Evolutionary conservation across 2,888 invertebrate genomes (phyloP), one percentile per base, ranked within the genome.

Genomic region (Cremastinae sp.): DNA sequence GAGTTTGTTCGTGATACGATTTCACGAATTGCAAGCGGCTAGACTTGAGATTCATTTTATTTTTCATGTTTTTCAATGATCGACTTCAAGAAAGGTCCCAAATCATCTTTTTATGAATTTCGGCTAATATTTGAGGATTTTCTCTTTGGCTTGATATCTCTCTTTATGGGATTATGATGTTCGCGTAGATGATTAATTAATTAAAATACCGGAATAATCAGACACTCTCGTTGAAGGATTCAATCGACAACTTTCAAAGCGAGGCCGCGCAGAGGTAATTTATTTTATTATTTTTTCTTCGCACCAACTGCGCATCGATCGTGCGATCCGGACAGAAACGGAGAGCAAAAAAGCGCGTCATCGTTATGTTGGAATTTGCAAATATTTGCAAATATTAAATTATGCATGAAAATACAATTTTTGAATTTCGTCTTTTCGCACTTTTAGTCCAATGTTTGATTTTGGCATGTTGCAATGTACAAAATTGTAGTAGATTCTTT

Each of bases 321-420:
- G 28, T 47, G 14, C 18, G n/a, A 55, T 37, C 35, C n/a, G 22
- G 39, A 53, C 10, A 51, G 53, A 53, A 43, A 51, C 43, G 53
- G 61, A 83, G 80, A 79, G 79, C 76, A 58, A 62, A 58, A 69
- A 53, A 71, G 20, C 79, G 72, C 84, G 84, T 84, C 84, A 84
- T 84, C 84, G 83, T 82, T 83, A 83, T 82, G 72, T 81, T 71
- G 37, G 79, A 78, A 76, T 75, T 79, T 69, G 69, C 73, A 69
- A 73, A 64, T 76, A 10, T 43, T 37, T 45, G 10, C 22, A 55
- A n/a, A n/a, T n/a, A n/a, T n/a, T n/a, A n/a, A n/a, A 18, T 28
- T 51, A 45, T 37, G 41, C 53, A 12, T 20, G 18, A 41, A 35
- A 59, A 47, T 22, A 16, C 28, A n/a, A 59, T 41, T 47, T 49